Evolutionary conservation across 1,140 invertebrate species (phyloP), one percentile per base, ranked within the genome.

Genomic region (Thrips palmi): DNA sequence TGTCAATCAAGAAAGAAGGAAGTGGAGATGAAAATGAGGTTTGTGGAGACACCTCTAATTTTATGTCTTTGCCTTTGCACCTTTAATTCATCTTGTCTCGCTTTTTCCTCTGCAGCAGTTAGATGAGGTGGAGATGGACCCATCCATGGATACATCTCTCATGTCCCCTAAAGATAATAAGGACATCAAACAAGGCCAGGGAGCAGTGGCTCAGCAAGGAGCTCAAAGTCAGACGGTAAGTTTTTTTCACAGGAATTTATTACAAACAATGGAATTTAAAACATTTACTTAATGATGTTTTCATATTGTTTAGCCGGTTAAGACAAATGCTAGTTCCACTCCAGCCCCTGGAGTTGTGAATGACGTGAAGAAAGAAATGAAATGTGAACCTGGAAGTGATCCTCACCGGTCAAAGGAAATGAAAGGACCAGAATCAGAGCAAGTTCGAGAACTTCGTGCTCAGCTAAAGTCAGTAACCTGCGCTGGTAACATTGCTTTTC

Each of bases 391-490:
- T 12, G 23, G 70, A 73, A 41, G 52, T 64, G 1, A 47, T 21
- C 43, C 40, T 55, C 53, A 55, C 44, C 33, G 52, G 55, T 43
- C 59, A 45, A 53, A 65, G 55, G 58, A 57, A 48, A 60, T 59
- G 51, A 69, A 61, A 53, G 68, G 60, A 59, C 61, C 49, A 47
- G 69, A 67, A 49, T 62, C 59, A 11, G 68, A 71, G 43, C 49
- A 67, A 21, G 68, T 94, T 32, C 71, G 87, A 47, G 88, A 94
- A 54, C 62, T 93, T 15, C 83, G 85, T 53, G 74, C 77, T 39
- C 87, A 94, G 60, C 62, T 94, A 10, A 94, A 94, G 85, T 91
- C 68, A 60, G 67, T 62, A 25, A 37, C 39, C 35, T 33, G 44
- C 44, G 8, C 30, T 67, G 61, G 48, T 39, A 36, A 23, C 33